phyloP scores from a whole-genome alignment of 1,140 invertebrate species.

The Ceratosolen fusciceps region DNA sequence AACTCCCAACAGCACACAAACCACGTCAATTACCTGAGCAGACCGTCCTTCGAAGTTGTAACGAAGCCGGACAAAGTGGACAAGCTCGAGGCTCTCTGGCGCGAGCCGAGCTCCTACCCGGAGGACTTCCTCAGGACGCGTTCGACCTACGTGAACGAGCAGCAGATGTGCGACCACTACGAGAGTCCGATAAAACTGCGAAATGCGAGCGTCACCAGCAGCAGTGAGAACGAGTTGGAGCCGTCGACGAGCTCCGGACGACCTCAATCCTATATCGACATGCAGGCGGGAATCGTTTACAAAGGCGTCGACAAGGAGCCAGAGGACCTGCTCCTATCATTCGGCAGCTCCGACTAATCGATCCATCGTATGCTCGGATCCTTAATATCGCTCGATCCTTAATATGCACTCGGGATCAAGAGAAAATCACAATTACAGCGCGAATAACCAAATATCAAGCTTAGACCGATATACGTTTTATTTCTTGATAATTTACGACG shows the following conservation, averaged over 20 bases:
- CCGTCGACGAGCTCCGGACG: slow-evolving; percentile 53
- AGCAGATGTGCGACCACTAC: slow-evolving; percentile 58
- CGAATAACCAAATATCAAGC: too few relatives aligned
- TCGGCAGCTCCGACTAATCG: not conserved
- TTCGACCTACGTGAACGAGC: slow-evolving; percentile 64
- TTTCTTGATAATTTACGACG: too few relatives aligned
- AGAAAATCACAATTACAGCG: too few relatives aligned
- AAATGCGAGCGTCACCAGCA: slow-evolving; percentile 61
- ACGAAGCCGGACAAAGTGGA: slow-evolving; percentile 69
- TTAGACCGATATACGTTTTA: too few relatives aligned
- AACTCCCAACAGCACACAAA: slow-evolving; percentile 51
- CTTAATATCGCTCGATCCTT: too few relatives aligned
- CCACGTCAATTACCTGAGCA: slow-evolving; percentile 65
- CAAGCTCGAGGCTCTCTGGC: slow-evolving; percentile 67
- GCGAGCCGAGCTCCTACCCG: slow-evolving; percentile 23
- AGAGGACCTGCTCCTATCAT: slow-evolving; percentile 13
- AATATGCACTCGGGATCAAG: too few relatives aligned
- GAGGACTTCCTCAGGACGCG: slow-evolving; percentile 43
- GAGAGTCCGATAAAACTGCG: slow-evolving; percentile 71
- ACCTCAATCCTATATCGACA: slow-evolving; percentile 72
- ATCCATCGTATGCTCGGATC: not conserved
- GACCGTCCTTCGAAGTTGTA: slow-evolving; percentile 61
- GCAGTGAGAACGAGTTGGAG: slow-evolving; percentile 65
- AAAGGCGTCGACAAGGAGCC: not conserved
- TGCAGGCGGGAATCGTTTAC: slow-evolving; percentile 59